phyloP scores from a whole-genome alignment of 2,797 vertebrate species.

The Pseudomugil tenellus region DNA sequence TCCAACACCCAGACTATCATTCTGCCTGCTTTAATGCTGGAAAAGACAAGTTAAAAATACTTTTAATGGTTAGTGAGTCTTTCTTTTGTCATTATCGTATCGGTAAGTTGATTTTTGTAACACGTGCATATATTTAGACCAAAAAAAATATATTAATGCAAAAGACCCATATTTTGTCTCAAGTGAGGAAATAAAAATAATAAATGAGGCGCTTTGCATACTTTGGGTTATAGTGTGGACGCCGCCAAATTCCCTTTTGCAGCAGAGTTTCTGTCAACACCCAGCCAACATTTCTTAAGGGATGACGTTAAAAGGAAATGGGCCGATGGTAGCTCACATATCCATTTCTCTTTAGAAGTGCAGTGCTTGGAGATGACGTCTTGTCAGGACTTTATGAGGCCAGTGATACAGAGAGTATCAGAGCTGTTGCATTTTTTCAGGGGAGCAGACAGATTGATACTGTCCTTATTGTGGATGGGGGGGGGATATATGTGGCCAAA shows the following conservation, averaged over 20 bases:
- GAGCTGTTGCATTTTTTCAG: not conserved
- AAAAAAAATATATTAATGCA: not conserved
- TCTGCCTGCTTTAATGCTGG: too few relatives aligned
- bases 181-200: conserved; percentile 17
- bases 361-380: conserved; percentile 34
- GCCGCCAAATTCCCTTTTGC: conserved; percentile 8
- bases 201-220: conserved; percentile 11
- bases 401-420: too few relatives aligned
- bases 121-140: not conserved
- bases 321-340: conserved; percentile 51
- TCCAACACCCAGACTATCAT: too few relatives aligned
- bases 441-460: too few relatives aligned
- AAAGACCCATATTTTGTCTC: conserved; percentile 12
- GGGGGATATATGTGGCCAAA: too few relatives aligned
- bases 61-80: too few relatives aligned
- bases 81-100: not conserved
- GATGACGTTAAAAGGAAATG: conserved; percentile 42
- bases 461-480: too few relatives aligned
- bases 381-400: conserved; percentile 20
- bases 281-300: conserved; percentile 34
- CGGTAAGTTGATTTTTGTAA: not conserved
- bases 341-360: conserved; percentile 37
- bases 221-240: conserved; percentile 11
- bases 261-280: conserved; percentile 37
- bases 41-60: too few relatives aligned